Evolutionary conservation across 2,888 invertebrate genomes (phyloP).

Genomic region (Lasiommata megera): DNA sequence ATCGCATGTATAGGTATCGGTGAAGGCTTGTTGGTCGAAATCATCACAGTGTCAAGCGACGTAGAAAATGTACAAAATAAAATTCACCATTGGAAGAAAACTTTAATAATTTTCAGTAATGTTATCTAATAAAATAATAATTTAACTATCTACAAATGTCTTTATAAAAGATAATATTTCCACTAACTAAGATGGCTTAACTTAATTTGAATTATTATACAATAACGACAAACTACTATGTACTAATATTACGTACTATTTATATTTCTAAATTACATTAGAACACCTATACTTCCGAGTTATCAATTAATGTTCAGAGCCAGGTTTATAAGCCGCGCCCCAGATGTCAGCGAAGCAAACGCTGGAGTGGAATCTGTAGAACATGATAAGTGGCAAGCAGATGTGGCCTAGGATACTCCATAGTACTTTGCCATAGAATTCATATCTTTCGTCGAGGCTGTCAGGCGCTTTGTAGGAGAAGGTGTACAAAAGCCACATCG

Average conservation of each 20-base stretch:
- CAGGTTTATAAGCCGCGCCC: slow-evolving; percentile 87
- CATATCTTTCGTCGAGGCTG: slow-evolving; percentile 79
- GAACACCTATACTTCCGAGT: too few relatives aligned
- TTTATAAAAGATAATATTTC: slow-evolving; percentile 24
- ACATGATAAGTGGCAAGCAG: slow-evolving; percentile 87
- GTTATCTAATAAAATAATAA: background rate
- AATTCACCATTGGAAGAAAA: background rate
- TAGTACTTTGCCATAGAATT: slow-evolving; percentile 85
- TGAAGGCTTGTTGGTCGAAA: background rate
- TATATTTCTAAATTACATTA: too few relatives aligned
- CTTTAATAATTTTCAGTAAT: background rate
- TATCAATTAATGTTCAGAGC: slow-evolving; percentile 64
- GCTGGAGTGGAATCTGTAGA: slow-evolving; percentile 89
- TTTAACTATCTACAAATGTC: slow-evolving; percentile 12
- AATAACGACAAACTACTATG: too few relatives aligned
- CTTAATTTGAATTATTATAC: background rate
- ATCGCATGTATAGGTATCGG: slow-evolving; percentile 11
- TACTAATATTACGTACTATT: too few relatives aligned
- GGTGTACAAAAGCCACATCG: slow-evolving; percentile 88
- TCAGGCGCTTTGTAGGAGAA: slow-evolving; percentile 82
- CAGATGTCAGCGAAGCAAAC: slow-evolving; percentile 90
- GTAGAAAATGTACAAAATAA: background rate
- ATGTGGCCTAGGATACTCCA: slow-evolving; percentile 89
- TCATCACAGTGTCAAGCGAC: background rate
- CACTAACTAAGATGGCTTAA: background rate